Base-by-base conservation (phyloP, 2,113 vertebrate genomes). In the Alectura lathami region DNA sequence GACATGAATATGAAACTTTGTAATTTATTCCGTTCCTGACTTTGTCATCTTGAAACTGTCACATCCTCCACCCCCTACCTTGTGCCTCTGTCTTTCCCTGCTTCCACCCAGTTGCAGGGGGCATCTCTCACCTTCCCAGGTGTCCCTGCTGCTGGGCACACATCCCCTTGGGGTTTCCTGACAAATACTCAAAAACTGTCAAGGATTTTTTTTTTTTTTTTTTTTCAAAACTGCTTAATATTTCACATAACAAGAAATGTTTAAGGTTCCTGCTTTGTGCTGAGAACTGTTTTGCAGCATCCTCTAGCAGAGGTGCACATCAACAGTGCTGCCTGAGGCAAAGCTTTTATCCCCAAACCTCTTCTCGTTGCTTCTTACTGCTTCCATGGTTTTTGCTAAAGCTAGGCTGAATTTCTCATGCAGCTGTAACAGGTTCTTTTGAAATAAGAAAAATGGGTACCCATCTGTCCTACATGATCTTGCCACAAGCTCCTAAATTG, bases 291-390 rank as follows among this genome's bases (percentile, higher is more conserved):
- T 70, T 59, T 50, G 21, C 48, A 68, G 74, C 13, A 10, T 60
- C 40, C 1, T 2, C 0, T 34, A 27, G 51, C 38, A 73, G 75
- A 90, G 38, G 38, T 54, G 9, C 15, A 23, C n/a, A 0, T 0
- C 13, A 21, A 13, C 62, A 15, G 4, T 48, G 42, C 0, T 76
- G 17, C 54, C 30, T 36, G 15, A 47, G 56, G 38, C 60, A 89
- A 72, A 63, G 8, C 15, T 63, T 91, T 81, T 68, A 17, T 81
- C 45, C 21, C 10, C 51, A 53, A 48, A 27, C 8, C 38, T 47
- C 3, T 51, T 86, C 20, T 63, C 0, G 0, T 83, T 67, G 40
- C 8, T 83, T 40, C n/a, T n/a, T 75, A 4, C 53, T 66, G n/a
- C 17, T 79, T 64, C 75, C 20, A 3, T 13, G 6, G 20, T 69